Conservation (phyloP, 2,113 vertebrate species). For the Scopus umbretta region DNA sequence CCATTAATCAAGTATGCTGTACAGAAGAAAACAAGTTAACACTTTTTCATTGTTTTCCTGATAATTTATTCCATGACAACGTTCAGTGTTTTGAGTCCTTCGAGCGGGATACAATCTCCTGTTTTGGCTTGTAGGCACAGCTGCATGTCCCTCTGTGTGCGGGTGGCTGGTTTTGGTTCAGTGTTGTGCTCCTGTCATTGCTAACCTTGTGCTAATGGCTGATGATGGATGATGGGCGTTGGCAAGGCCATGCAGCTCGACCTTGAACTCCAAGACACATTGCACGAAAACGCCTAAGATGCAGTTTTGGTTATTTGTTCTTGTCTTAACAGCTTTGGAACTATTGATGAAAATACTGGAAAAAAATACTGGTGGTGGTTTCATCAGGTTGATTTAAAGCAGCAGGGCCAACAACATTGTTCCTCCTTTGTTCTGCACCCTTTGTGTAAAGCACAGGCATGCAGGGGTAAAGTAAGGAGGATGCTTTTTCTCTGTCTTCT, state of each 20-base stretch:
- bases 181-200: rapidly evolving
- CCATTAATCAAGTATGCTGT: rapidly evolving
- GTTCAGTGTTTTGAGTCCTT: not conserved
- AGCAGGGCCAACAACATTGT: rapidly evolving
- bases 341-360: not conserved
- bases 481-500: not conserved
- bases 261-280: not conserved
- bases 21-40: rapidly evolving
- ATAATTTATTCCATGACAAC: rapidly evolving
- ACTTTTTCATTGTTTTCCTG: not conserved
- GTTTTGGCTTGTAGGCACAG: rapidly evolving
- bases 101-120: rapidly evolving
- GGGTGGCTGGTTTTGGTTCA: rapidly evolving
- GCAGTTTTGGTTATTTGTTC: not conserved
- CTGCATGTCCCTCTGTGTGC: rapidly evolving
- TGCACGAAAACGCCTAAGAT: too few species aligned
- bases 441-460: too few species aligned
- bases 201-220: rapidly evolving
- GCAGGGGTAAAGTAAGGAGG: rapidly evolving
- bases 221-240: not conserved
- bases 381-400: not conserved
- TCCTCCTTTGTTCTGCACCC: rapidly evolving
- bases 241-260: not conserved
- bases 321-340: not conserved
- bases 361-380: not conserved